A percentile compares a stretch with the other conserved stretches of the same genome.
Evolutionary conservation across 1,140 invertebrate species (phyloP).

Genomic region (Anoplolepis gracilipes): DNA sequence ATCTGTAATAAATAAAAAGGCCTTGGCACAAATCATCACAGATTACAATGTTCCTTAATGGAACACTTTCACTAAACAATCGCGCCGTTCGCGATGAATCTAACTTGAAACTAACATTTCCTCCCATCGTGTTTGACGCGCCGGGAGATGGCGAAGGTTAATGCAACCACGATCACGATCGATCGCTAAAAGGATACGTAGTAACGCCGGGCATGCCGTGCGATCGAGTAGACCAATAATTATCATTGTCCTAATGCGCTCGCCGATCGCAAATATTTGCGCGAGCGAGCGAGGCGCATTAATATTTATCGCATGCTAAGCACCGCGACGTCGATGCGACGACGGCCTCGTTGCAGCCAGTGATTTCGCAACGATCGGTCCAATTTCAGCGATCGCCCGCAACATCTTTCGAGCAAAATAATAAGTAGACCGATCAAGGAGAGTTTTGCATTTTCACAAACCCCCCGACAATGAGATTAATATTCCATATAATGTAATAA

Average conservation of each 20-base stretch:
- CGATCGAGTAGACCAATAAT: conserved; percentile 66
- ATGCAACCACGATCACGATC: conserved; percentile 58
- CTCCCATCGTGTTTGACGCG: conserved; percentile 43
- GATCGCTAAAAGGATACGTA: conserved; percentile 27
- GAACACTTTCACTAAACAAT: conserved; percentile 62
- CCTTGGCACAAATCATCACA: conserved; percentile 51
- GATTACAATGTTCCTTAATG: conserved; percentile 50
- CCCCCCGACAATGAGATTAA: not conserved
- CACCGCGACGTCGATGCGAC: conserved; percentile 50
- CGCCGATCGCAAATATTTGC: conserved; percentile 72
- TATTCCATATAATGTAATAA: not conserved
- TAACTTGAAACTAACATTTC: conserved; percentile 44
- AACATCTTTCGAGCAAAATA: not conserved
- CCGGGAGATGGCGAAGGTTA: conserved; percentile 55
- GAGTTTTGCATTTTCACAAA: not conserved
- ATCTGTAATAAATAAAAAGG: conserved; percentile 23
- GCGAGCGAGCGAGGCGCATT: conserved; percentile 60
- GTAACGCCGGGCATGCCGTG: conserved; percentile 23
- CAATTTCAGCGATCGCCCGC: conserved; percentile 62
- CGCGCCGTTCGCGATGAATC: conserved; percentile 53
- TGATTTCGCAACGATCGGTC: conserved; percentile 66
- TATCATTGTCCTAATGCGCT: conserved; percentile 67
- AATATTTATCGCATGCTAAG: conserved; percentile 75
- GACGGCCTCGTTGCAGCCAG: conserved; percentile 58
- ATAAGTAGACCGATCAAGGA: not conserved